phyloP scores from a whole-genome alignment of 2,797 vertebrate genomes.

The Syngnathus acus region DNA sequence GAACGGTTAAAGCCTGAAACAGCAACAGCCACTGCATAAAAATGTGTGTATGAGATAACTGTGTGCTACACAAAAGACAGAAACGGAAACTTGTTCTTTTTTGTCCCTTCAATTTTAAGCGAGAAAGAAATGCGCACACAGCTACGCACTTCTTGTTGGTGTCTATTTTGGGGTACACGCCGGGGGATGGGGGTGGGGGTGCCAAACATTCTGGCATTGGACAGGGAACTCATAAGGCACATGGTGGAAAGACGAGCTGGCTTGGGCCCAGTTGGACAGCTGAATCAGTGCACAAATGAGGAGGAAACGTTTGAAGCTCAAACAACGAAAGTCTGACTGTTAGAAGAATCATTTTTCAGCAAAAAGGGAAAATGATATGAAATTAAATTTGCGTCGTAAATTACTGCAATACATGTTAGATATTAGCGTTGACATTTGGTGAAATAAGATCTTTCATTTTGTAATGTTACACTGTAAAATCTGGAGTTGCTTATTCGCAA shows the following conservation, averaged over 20 bases:
- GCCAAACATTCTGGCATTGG: conserved; percentile 33
- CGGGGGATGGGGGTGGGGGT: not conserved
- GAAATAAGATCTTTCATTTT: no score
- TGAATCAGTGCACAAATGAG: conserved; percentile 17
- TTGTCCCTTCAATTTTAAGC: not conserved
- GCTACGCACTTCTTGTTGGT: not conserved
- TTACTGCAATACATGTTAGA: no score
- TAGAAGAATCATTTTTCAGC: not conserved
- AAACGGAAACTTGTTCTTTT: not conserved
- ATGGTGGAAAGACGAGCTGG: conserved; percentile 30
- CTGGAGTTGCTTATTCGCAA: no score
- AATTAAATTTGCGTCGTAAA: not conserved
- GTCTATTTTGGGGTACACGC: conserved; percentile 12
- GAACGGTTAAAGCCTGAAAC: no score
- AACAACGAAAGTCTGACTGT: not conserved
- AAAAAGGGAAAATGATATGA: not conserved
- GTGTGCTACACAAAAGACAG: no score
- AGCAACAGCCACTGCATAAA: no score
- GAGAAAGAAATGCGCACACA: not conserved
- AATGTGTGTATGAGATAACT: no score
- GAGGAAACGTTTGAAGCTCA: not conserved
- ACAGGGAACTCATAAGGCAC: conserved; percentile 5
- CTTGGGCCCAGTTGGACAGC: conserved; percentile 24
- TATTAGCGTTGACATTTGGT: no score
- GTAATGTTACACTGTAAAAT: no score